Conservation (phyloP, 2,888 invertebrate species). For the Phalera bucephala region DNA sequence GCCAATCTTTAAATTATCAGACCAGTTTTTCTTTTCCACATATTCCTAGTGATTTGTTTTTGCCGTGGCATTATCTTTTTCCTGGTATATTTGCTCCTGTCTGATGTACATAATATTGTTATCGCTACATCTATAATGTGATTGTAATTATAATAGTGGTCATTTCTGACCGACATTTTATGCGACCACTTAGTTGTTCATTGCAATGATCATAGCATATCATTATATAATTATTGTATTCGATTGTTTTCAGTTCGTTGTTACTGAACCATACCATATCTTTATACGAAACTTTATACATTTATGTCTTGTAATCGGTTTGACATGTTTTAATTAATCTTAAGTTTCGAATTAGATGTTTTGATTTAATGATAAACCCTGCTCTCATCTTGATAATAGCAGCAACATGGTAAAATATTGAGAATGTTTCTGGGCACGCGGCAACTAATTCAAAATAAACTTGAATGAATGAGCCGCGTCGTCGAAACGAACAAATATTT, state of each 20-base stretch:
- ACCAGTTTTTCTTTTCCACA: no score
- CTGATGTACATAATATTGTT: no score
- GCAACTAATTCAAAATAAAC: constrained; percentile 21
- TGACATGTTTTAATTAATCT: constrained; percentile 30
- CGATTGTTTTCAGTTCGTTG: constrained; percentile 4
- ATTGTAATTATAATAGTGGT: no score
- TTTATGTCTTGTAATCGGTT: constrained; percentile 14
- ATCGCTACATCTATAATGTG: no score
- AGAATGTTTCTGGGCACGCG: constrained; percentile 8
- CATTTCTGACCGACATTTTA: no score
- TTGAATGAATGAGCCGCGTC: constrained; percentile 13
- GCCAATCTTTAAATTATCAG: no score
- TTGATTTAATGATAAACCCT: constrained; percentile 20
- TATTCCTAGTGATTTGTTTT: no score
- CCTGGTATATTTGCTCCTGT: no score
- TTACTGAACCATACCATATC: constrained; percentile 10
- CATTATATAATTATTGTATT: no score
- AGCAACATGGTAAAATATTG: constrained; percentile 14
- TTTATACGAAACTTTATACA: constrained; percentile 13
- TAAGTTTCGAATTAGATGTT: constrained; percentile 17
- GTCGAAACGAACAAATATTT: constrained; percentile 16
- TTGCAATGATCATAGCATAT: constrained; percentile 4
- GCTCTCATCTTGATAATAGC: constrained; percentile 16
- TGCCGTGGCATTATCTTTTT: no score
- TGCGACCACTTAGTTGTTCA: no score